A percentile compares a stretch with the other conserved stretches of the same genome.
These are phyloP conservation scores for Parauchenoglanis punctatus DNA, from an alignment of 2,797 vertebrate genomes.

Conservation along the genomic window DNA sequence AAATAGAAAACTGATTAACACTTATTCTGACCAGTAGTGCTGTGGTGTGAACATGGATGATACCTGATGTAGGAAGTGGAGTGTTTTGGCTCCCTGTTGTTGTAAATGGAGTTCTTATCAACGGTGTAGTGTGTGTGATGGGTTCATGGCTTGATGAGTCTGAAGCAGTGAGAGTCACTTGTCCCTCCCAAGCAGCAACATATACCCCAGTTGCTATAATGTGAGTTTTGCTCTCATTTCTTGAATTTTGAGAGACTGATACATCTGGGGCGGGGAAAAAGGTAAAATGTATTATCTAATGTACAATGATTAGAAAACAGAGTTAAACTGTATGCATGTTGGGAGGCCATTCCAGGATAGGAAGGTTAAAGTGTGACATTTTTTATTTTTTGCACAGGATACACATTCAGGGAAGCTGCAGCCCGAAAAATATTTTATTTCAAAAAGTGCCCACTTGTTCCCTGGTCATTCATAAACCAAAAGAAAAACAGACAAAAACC, in stretches of 20 bases:
- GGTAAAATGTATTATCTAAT: not conserved
- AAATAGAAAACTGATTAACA: not conserved
- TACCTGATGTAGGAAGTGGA: conserved; percentile 1
- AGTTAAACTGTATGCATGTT: not conserved
- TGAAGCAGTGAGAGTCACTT: not conserved
- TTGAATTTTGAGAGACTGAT: not conserved
- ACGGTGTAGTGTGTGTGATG: not conserved
- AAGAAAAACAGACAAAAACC: too few relatives aligned
- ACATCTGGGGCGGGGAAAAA: not conserved
- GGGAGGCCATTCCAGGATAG: not conserved
- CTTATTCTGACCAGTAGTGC: not conserved
- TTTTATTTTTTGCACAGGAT: too few relatives aligned
- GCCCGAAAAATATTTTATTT: too few relatives aligned
- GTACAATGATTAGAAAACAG: not conserved
- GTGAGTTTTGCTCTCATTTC: not conserved
- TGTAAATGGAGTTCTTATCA: not conserved
- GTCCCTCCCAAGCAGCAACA: not conserved
- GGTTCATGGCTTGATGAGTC: not conserved
- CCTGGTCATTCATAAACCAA: too few relatives aligned
- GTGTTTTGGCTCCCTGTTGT: not conserved
- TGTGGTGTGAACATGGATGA: not conserved
- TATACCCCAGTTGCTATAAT: not conserved
- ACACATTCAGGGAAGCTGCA: too few relatives aligned
- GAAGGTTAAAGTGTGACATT: not conserved
- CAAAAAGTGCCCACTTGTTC: too few relatives aligned